Base-by-base conservation (phyloP, 2,888 invertebrate species). In the Dexiosoma caninum region DNA sequence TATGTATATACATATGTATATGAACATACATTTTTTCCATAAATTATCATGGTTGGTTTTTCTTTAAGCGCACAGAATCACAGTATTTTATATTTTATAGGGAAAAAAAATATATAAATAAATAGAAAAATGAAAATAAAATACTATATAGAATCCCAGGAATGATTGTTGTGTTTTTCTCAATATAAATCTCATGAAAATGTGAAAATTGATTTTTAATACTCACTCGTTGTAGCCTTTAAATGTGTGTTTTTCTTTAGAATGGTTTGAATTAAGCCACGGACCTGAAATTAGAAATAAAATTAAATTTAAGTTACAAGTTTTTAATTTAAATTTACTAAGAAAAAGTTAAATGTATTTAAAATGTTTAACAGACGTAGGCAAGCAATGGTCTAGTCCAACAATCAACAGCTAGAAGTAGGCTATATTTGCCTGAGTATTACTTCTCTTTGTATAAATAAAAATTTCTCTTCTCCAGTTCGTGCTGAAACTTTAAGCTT, bases 161-260 rank as follows among this genome's bases (percentile, higher is more conserved):
- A 55, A 57, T 44, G 35, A 12, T 59, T 57, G 51, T 44, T 62
- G 53, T 42, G 19, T 35, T 44, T 12, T 27, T 30, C 37, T 70
- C n/a, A 55, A 42, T 59, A 59, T 51, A 77, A 74, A 72, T 69
- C 55, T 69, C 23, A 53, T 69, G 62, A 77, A 77, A 69, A 72
- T 77, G 72, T 74, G 81, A 53, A 81, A 81, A 81, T 81, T 81
- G 72, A 81, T 77, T 81, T 77, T 81, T 77, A 64, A 59, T 81
- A 74, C 64, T 60, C 55, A 71, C 70, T 57, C 40, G 62, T 70
- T 57, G n/a, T n/a, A n/a, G n/a, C 3, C 12, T 66, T 60, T 76
- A 69, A 35, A 49, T 64, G 72, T 64, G 53, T 51, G 4, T 53
- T 40, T 46, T 9, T 19, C 8, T 3, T 35, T 27, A 4, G 40